Percentiles rank a stretch among this genome's conserved stretches.
Conservation (phyloP, 2,797 vertebrate genomes). For the Carcharodon carcharias region DNA sequence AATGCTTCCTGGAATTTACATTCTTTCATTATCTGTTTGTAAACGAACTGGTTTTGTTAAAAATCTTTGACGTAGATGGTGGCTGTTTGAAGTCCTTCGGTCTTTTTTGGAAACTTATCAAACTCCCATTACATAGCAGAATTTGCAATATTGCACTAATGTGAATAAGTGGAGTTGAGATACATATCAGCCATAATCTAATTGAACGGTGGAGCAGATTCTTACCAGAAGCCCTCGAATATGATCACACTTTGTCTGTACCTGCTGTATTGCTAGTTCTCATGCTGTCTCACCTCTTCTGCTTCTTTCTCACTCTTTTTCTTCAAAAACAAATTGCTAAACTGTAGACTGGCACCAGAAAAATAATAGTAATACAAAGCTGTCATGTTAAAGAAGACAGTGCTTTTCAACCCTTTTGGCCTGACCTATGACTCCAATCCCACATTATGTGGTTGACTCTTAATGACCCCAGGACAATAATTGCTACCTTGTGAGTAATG, state of each 20-base stretch:
- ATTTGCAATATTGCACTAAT: neutral
- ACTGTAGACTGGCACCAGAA: neutral
- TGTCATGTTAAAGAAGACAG: too few species aligned
- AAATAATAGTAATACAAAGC: too few species aligned
- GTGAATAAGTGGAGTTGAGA: neutral
- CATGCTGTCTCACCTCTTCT: neutral
- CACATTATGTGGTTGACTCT: too few species aligned
- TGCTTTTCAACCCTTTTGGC: neutral
- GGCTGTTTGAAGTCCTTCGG: too few species aligned
- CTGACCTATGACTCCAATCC: too few species aligned
- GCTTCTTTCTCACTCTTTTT: neutral
- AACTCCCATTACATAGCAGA: neutral
- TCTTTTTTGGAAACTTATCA: neutral
- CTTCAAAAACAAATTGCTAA: neutral
- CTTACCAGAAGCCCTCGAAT: neutral
- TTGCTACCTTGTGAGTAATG: too few species aligned
- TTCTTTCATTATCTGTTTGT: neutral
- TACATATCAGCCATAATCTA: neutral
- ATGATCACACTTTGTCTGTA: neutral
- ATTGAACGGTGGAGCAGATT: neutral
- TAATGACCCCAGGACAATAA: too few species aligned
- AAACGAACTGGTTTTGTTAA: too few species aligned
- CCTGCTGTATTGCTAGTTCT: neutral
- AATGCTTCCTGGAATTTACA: neutral
- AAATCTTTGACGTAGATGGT: too few species aligned